Evolutionary conservation across 2,888 invertebrate genomes (phyloP).

Genomic region (Resseliella maxima): DNA sequence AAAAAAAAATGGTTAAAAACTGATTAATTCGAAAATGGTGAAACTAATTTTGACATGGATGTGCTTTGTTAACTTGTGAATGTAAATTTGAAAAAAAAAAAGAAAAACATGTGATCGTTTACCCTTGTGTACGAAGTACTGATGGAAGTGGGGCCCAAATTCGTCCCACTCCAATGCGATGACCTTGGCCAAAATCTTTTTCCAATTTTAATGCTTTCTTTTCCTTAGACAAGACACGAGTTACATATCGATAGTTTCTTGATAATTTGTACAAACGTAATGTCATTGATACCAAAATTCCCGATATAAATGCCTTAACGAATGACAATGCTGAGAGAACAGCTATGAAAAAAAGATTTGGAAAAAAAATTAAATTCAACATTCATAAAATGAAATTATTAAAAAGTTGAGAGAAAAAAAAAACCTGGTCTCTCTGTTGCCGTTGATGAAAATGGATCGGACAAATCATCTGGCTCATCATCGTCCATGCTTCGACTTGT

Average conservation of each 20-base stretch:
- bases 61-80: too few species aligned
- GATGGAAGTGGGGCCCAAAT: conserved; percentile 72
- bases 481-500: conserved; percentile 57
- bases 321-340: conserved; percentile 22
- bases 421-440: conserved; percentile 41
- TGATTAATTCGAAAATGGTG: too few species aligned
- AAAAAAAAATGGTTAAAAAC: background rate
- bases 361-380: background rate
- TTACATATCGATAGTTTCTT: conserved; percentile 93
- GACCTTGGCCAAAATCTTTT: conserved; percentile 76
- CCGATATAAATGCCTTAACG: conserved; percentile 62
- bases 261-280: conserved; percentile 87
- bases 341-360: background rate
- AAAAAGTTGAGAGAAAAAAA: background rate
- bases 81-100: too few species aligned
- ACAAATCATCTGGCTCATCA: conserved; percentile 47
- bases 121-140: conserved; percentile 59
- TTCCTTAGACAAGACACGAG: conserved; percentile 87
- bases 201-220: conserved; percentile 89
- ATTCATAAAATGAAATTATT: background rate
- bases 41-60: too few species aligned
- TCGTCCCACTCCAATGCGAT: conserved; percentile 70
- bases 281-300: conserved; percentile 80
- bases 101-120: background rate
- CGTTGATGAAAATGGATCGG: conserved; percentile 43